These are phyloP conservation scores for Podarcis siculus DNA, from an alignment of 2,797 vertebrate genomes.

Conservation along the genomic window DNA sequence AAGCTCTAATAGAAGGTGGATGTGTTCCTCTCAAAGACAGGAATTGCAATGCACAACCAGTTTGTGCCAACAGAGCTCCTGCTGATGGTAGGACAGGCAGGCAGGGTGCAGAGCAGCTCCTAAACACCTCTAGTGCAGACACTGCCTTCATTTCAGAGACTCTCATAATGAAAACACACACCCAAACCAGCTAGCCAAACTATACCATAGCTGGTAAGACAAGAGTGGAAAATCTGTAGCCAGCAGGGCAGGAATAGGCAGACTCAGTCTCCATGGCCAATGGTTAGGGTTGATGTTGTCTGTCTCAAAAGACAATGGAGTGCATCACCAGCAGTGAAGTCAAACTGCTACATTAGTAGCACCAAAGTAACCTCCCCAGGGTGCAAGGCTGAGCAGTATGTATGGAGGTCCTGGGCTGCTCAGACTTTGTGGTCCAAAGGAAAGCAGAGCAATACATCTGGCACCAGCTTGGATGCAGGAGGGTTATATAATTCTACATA, in stretches of 20 bases:
- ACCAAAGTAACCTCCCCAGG: no score
- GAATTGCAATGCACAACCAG: background rate
- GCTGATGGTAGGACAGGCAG: background rate
- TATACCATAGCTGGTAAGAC: no score
- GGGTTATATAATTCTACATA: no score
- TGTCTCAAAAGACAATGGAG: background rate
- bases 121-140: background rate
- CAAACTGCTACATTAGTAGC: no score
- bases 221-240: background rate
- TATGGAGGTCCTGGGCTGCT: no score
- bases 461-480: no score
- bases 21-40: background rate
- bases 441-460: no score
- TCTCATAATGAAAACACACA: background rate
- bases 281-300: background rate
- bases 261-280: background rate
- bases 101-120: background rate
- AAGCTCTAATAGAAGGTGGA: background rate
- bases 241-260: background rate
- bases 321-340: no score
- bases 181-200: background rate
- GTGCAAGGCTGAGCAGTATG: no score
- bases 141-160: background rate
- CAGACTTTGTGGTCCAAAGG: no score
- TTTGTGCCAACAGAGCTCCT: background rate